Conservation (phyloP, 2,888 invertebrate species). For the Sinopyrophorus schimmeli region DNA sequence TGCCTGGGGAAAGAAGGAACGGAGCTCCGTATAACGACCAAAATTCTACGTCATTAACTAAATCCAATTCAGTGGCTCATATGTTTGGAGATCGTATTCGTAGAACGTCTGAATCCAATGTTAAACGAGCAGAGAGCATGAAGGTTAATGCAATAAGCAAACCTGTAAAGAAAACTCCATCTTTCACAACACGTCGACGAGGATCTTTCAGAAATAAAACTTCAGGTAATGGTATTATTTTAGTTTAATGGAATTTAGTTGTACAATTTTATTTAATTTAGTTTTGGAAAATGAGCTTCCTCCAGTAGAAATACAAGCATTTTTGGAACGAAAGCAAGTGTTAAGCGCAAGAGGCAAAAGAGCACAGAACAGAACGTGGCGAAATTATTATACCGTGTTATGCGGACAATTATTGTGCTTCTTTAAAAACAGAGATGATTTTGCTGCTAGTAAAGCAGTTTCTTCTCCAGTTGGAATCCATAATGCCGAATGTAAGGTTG, state of each 20-base stretch:
- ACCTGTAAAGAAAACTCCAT: constrained; percentile 88
- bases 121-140: constrained; percentile 91
- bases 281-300: constrained; percentile 69
- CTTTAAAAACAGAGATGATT: constrained; percentile 94
- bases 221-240: constrained; percentile 57
- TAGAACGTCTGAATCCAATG: constrained; percentile 61
- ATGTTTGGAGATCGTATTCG: constrained; percentile 60
- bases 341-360: constrained; percentile 91
- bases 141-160: constrained; percentile 67
- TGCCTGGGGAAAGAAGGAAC: constrained; percentile 54
- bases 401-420: constrained; percentile 97
- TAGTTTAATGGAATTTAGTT: neutral
- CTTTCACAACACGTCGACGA: constrained; percentile 89
- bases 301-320: constrained; percentile 89
- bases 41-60: constrained; percentile 54
- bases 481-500: constrained; percentile 80
- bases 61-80: constrained; percentile 63
- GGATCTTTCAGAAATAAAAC: constrained; percentile 81
- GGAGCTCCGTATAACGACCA: constrained; percentile 40
- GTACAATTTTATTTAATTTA: no score
- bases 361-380: constrained; percentile 95
- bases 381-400: constrained; percentile 89
- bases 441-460: constrained; percentile 83
- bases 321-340: constrained; percentile 93
- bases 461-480: constrained; percentile 83